Evolutionary conservation across 2,113 vertebrate species (phyloP), one percentile per base, ranked within the genome.

Genomic region (Myodes glareolus): DNA sequence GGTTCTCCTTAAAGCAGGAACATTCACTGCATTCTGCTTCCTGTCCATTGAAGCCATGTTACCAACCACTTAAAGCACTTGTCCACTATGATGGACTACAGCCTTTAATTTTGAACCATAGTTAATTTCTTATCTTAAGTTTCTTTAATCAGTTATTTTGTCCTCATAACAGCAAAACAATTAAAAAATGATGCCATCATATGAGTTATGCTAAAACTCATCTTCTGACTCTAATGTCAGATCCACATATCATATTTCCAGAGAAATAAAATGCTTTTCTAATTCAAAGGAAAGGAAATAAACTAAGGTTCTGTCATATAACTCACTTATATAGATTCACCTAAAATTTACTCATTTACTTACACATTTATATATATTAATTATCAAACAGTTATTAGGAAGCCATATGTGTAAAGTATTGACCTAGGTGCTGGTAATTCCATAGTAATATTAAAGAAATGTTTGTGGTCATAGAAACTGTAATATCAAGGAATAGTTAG

Each of bases 381-480:
- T 72, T 67, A 9, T 92, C 21, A 86, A 80, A 61, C 81, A 89
- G 61, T 80, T 88, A 94, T 52, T 81, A 55, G 91, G 45, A 89
- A 73, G 50, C n/a, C 47, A 25, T 36, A 63, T 75, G 10, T 81
- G 4, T 5, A 16, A 88, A 36, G 2, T 6, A 78, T 36, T 89
- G 42, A 58, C 77, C 29, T 73, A n/a, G 13, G 3, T 47, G 68
- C 39, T 52, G 36, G 27, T 42, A 36, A 80, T 67, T 89, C 29
- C 27, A 36, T 0, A 85, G 52, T 19, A 29, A 84, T 78, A 72
- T 17, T 7, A 77, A 73, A 13, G 70, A 4, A 81, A 93, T 72
- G 13, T 9, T 17, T 88, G 4, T 17, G 13, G 3, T 95, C 16
- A 33, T 33, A 45, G 42, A 92, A 81, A 67, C n/a, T 92, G 17